Percentiles rank a stretch among this genome's conserved stretches.
Evolutionary conservation across 2,888 invertebrate genomes (phyloP).

Genomic region (Antitype chi): DNA sequence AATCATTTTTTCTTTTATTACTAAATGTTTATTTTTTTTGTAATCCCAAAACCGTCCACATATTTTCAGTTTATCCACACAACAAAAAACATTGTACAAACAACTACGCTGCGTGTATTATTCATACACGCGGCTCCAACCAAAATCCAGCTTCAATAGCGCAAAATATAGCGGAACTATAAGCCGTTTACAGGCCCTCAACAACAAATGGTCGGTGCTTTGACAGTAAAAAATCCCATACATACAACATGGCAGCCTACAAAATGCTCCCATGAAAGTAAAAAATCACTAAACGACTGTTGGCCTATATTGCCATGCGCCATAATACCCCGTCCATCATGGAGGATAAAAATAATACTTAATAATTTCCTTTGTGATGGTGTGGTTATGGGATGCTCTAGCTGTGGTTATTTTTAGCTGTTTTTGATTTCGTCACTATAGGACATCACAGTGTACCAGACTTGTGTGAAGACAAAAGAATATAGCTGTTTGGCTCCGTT

Average conservation of each 20-base stretch:
- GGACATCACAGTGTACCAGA: background rate
- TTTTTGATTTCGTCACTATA: background rate
- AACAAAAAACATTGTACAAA: slow-evolving; percentile 13
- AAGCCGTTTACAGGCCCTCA: slow-evolving; percentile 24
- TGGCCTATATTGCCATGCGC: slow-evolving; percentile 55
- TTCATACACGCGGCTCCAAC: slow-evolving; percentile 15
- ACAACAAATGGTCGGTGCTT: slow-evolving; percentile 42
- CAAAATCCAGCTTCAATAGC: slow-evolving; percentile 24
- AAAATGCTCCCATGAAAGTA: slow-evolving; percentile 57
- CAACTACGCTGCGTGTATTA: slow-evolving; percentile 19
- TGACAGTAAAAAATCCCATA: slow-evolving; percentile 51
- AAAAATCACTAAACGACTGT: slow-evolving; percentile 52
- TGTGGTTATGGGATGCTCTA: background rate
- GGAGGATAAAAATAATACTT: slow-evolving; percentile 78
- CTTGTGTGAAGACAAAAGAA: no score
- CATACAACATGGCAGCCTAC: slow-evolving; percentile 43
- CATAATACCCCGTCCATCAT: slow-evolving; percentile 73
- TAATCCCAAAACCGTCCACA: background rate
- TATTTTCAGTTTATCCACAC: background rate
- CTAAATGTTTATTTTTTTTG: no score
- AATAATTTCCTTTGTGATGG: slow-evolving; percentile 76
- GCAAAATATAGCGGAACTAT: slow-evolving; percentile 34
- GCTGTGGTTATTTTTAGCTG: background rate
- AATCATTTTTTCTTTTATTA: no score
- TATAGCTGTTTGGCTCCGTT: no score